phyloP scores from a whole-genome alignment of 2,113 vertebrate species.

The Halichoerus grypus region DNA sequence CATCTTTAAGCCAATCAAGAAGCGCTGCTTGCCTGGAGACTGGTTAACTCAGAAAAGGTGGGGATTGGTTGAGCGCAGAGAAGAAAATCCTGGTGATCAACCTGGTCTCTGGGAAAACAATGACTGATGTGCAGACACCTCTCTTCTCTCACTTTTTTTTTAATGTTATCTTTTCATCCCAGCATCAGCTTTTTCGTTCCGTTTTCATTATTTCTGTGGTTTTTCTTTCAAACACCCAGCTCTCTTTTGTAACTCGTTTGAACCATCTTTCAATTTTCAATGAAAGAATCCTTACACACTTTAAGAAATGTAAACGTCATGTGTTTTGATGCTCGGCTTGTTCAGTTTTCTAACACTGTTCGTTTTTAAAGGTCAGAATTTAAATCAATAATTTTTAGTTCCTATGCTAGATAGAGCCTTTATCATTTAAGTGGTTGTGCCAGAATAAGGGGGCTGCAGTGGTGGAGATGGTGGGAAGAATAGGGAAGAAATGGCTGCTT shows the following conservation, averaged over 20 bases:
- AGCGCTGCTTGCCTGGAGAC: constrained; percentile 74
- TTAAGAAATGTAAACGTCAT: constrained; percentile 37
- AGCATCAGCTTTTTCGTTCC: not conserved
- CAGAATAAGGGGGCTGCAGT: not conserved
- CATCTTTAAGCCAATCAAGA: constrained; percentile 72
- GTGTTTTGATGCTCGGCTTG: not conserved
- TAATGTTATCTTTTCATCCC: not conserved
- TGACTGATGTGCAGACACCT: not conserved
- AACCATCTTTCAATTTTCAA: not conserved
- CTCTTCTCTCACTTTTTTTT: not conserved
- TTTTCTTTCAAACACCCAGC: not conserved
- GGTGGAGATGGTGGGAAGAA: not conserved
- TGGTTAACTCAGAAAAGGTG: constrained; percentile 66
- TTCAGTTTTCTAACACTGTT: not conserved
- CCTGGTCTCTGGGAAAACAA: constrained; percentile 63
- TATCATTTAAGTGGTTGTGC: not conserved
- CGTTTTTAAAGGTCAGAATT: not conserved
- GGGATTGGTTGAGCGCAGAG: constrained; percentile 63
- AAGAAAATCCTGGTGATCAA: constrained; percentile 24
- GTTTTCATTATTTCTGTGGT: not conserved
- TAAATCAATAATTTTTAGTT: not conserved
- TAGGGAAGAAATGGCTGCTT: constrained; percentile 38
- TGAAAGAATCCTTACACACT: not conserved
- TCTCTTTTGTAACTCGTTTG: not conserved
- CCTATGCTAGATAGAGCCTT: not conserved